Evolutionary conservation across 2,113 vertebrate species (phyloP), one percentile per base, ranked within the genome.

Genomic region (Platycercus adscitus): DNA sequence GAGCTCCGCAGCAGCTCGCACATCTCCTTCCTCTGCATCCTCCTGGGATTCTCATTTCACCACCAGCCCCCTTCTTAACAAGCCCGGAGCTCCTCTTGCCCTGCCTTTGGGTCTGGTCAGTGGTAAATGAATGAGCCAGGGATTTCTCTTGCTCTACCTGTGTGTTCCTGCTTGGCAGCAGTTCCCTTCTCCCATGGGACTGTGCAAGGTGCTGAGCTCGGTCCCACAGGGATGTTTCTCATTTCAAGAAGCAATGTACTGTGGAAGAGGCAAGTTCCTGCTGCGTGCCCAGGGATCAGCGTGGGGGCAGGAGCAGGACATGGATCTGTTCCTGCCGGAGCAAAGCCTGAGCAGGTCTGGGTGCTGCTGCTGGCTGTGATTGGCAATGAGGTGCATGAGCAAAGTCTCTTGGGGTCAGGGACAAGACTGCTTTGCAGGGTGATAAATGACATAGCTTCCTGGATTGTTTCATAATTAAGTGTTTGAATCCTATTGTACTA

Each of bases 401-500:
- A 2, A 53, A 56, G 33, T 13, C 53, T 13, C 19, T 8, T 20
- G 47, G 26, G 9, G n/a, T 37, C 31, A 53, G 43, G 49, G 49
- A 53, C 17, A 20, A 28, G 81, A 50, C 61, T 77, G 86, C 86
- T 46, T 83, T 66, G 56, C 35, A 50, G 43, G 86, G 58, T 87
- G 91, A 96, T 52, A 52, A 88, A 94, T 35, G 76, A 16, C 33
- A 25, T 7, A 2, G 53, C 33, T 86, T 49, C 68, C 50, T 83
- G 63, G 53, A 61, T 95, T 83, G 86, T 88, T 95, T 93, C 91
- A 19, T 84, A 96, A 96, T 96, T 88, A 96, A 95, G 87, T 87
- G 64, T 89, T 87, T 35, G 93, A 91, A 61, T 92, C 69, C 50
- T 65, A 5, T 63, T 95, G 90, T 88, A 75, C 35, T 77, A 88